A percentile compares a stretch with the other conserved stretches of the same genome.
phyloP scores from a whole-genome alignment of 2,797 vertebrate genomes.

The Gadopsis bispinosus region DNA sequence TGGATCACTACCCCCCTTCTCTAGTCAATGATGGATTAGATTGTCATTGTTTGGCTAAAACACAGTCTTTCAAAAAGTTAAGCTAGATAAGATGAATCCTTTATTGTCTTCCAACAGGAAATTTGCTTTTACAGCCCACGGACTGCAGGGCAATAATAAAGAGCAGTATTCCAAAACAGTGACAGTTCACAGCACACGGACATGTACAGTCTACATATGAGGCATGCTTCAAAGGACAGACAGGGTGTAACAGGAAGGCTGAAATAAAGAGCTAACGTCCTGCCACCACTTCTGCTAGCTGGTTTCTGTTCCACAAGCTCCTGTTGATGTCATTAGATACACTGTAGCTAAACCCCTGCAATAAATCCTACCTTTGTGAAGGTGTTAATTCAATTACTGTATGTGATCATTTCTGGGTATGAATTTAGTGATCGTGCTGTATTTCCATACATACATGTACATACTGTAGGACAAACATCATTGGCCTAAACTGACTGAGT shows the following conservation, averaged over 20 bases:
- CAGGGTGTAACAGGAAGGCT: not conserved
- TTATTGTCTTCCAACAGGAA: slow-evolving; percentile 52
- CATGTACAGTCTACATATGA: slow-evolving; percentile 9
- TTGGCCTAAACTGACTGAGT: not conserved
- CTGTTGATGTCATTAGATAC: not conserved
- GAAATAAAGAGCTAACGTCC: slow-evolving; percentile 3
- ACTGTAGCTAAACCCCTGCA: not conserved
- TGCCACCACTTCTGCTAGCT: not conserved
- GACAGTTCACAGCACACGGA: slow-evolving; percentile 37
- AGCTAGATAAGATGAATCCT: slow-evolving; percentile 53
- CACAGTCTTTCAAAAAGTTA: slow-evolving; percentile 48
- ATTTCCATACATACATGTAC: not conserved
- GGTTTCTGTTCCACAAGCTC: not conserved
- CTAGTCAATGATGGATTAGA: slow-evolving; percentile 60
- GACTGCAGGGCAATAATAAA: slow-evolving; percentile 36
- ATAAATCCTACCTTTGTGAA: not conserved
- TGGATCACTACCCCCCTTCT: slow-evolving; percentile 43
- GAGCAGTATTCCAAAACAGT: slow-evolving; percentile 27
- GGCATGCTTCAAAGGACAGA: slow-evolving; percentile 4
- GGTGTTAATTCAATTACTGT: not conserved
- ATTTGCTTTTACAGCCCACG: slow-evolving; percentile 54
- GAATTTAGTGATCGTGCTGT: not conserved
- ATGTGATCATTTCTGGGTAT: too few relatives aligned
- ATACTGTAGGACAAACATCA: not conserved
- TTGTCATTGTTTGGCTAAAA: slow-evolving; percentile 62